phyloP scores from a whole-genome alignment of 1,140 invertebrate genomes.

The Phthorimaea operculella region DNA sequence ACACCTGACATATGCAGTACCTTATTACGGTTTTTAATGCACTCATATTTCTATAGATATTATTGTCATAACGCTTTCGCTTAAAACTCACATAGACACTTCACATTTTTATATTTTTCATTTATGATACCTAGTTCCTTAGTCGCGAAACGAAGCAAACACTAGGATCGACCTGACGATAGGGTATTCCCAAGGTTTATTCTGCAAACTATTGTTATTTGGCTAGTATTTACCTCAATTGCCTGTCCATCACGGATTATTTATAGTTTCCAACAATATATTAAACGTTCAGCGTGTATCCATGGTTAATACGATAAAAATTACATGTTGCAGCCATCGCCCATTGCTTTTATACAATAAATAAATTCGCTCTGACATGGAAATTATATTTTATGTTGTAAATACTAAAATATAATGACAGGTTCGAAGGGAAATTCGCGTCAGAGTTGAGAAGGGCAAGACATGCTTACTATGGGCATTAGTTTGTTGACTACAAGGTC shows the following conservation, averaged over 20 bases:
- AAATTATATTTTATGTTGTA: conserved; percentile 55
- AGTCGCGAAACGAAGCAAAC: no score
- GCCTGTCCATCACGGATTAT: conserved; percentile 13
- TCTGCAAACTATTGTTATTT: background rate
- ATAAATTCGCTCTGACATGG: conserved; percentile 45
- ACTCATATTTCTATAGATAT: no score
- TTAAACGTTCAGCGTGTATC: conserved; percentile 41
- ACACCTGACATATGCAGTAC: no score
- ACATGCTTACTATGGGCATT: background rate
- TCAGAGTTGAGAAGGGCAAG: conserved; percentile 7
- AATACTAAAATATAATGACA: conserved; percentile 27
- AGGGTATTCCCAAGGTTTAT: no score
- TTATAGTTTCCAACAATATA: conserved; percentile 38
- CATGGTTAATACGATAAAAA: conserved; percentile 46
- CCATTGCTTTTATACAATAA: conserved; percentile 33
- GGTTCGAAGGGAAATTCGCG: conserved; percentile 11
- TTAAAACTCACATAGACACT: no score
- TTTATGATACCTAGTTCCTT: no score
- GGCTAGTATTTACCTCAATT: conserved; percentile 2
- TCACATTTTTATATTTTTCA: no score
- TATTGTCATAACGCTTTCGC: no score
- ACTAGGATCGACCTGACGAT: no score
- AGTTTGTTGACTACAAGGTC: no score
- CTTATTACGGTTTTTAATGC: no score
- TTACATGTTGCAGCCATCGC: conserved; percentile 32